Percentiles rank a stretch among this genome's conserved stretches.
Conservation (phyloP, 2,888 invertebrate genomes). For the Sylvicola fuscatus region DNA sequence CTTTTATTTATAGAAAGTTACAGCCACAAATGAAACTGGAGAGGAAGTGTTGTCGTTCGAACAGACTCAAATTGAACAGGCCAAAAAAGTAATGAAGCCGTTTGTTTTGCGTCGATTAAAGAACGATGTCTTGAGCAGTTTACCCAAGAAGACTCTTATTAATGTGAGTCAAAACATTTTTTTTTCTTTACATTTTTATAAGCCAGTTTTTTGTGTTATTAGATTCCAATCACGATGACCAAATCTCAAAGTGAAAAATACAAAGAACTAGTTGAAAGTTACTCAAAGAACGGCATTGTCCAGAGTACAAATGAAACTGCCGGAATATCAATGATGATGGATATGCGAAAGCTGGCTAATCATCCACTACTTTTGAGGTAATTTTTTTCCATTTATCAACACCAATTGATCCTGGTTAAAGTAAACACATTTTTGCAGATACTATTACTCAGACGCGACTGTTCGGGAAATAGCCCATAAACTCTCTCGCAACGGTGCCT, state of each 20-base stretch:
- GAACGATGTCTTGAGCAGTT: slow-evolving; percentile 60
- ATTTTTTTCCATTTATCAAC: too few species aligned
- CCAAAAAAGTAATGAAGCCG: slow-evolving; percentile 90
- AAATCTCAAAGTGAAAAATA: slow-evolving; percentile 56
- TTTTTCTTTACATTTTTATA: too few species aligned
- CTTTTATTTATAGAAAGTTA: not conserved
- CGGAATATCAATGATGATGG: slow-evolving; percentile 73
- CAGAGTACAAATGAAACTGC: slow-evolving; percentile 34
- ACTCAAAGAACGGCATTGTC: slow-evolving; percentile 38
- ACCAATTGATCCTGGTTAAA: too few species aligned
- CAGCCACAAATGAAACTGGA: slow-evolving; percentile 13
- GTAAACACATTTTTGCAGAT: slow-evolving; percentile 49
- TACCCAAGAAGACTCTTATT: slow-evolving; percentile 64
- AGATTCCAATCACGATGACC: slow-evolving; percentile 40
- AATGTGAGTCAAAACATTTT: slow-evolving; percentile 25
- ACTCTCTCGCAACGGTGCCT: slow-evolving; percentile 41
- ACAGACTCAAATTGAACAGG: slow-evolving; percentile 72
- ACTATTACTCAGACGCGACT: slow-evolving; percentile 43
- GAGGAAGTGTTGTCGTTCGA: slow-evolving; percentile 63
- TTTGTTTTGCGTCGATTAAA: slow-evolving; percentile 81
- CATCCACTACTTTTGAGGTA: slow-evolving; percentile 72
- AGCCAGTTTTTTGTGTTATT: slow-evolving; percentile 2
- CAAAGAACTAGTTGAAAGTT: slow-evolving; percentile 44
- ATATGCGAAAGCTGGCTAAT: slow-evolving; percentile 82
- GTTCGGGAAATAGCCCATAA: slow-evolving; percentile 44